These are phyloP conservation scores for Triops longicaudatus DNA, from an alignment of 1,140 invertebrate species.

Conservation along the genomic window DNA sequence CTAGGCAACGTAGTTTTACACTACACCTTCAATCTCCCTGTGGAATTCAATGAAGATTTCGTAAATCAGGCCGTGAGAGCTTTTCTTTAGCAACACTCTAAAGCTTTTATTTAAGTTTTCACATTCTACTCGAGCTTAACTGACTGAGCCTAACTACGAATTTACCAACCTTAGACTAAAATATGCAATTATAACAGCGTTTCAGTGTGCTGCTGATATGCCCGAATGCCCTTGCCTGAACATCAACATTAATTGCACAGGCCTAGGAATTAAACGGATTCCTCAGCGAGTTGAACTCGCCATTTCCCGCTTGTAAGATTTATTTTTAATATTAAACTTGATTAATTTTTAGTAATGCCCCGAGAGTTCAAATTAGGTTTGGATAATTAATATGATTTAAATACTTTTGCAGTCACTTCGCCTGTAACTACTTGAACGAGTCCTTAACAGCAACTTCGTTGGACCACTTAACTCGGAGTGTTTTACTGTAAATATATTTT, in stretches of 20 bases:
- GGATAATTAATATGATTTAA: too few species aligned
- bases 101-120: too few species aligned
- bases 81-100: too few species aligned
- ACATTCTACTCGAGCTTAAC: too few species aligned
- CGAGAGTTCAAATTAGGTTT: too few species aligned
- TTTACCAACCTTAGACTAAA: background rate
- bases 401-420: conserved; percentile 36
- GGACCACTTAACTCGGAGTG: conserved; percentile 33
- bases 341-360: too few species aligned
- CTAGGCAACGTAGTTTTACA: too few species aligned
- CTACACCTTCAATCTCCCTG: too few species aligned
- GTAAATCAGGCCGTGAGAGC: too few species aligned
- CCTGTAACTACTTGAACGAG: conserved; percentile 35
- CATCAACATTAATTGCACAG: conserved; percentile 38
- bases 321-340: too few species aligned
- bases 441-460: conserved; percentile 35
- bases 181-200: conserved; percentile 32
- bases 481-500: conserved; percentile 36
- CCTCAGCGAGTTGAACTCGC: conserved; percentile 37
- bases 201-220: conserved; percentile 35
- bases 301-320: conserved; percentile 38
- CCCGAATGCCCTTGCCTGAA: conserved; percentile 38
- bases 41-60: too few species aligned
- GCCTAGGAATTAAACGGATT: conserved; percentile 32
- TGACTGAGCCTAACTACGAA: too few species aligned